Evolutionary conservation across 2,888 invertebrate species (phyloP).

Genomic region (Bugulina stolonifera): DNA sequence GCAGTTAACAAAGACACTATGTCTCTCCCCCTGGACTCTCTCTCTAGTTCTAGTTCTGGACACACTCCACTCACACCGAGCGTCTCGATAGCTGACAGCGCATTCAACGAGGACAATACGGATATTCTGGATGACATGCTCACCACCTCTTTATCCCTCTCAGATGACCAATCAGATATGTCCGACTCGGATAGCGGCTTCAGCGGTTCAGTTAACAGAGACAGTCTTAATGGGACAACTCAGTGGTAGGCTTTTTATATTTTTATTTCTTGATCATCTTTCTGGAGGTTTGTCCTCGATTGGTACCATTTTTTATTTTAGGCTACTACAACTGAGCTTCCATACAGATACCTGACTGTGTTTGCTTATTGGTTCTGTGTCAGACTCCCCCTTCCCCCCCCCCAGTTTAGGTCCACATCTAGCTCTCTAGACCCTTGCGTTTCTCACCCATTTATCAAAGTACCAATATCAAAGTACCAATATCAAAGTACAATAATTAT

Average conservation of each 20-base stretch:
- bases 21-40: neutral
- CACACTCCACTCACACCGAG: neutral
- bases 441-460: no score
- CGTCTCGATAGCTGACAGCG: neutral
- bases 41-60: neutral
- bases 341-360: no score
- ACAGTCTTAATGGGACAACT: neutral
- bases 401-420: no score
- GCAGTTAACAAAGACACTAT: neutral
- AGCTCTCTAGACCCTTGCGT: no score
- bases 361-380: no score
- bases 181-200: slow-evolving; percentile 24
- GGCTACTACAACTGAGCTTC: no score
- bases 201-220: slow-evolving; percentile 15
- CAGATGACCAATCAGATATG: slow-evolving; percentile 8
- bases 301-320: no score
- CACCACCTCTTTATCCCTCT: neutral
- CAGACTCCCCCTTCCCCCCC: no score
- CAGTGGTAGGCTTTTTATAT: neutral
- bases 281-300: no score
- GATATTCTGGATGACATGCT: neutral
- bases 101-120: neutral
- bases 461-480: no score
- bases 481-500: no score
- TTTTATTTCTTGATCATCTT: no score